A percentile compares a stretch with the other conserved stretches of the same genome.
phyloP scores from a whole-genome alignment of 2,888 invertebrate genomes.

The Acrobasis repandana region DNA sequence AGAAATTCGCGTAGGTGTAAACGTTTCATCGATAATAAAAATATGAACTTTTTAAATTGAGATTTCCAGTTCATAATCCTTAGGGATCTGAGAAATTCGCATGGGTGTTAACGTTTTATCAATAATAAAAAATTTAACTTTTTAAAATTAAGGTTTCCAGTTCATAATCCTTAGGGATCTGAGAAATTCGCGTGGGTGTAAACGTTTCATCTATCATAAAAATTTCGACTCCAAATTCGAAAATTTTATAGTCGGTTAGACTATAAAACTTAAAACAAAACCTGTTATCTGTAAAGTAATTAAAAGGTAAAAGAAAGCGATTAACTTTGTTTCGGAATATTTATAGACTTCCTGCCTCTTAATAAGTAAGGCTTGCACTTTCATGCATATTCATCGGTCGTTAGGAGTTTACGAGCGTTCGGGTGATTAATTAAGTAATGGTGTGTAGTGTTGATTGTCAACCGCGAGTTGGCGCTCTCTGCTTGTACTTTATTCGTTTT shows the following conservation, averaged over 20 bases:
- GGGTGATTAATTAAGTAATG: conserved; percentile 22
- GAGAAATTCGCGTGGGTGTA: not conserved
- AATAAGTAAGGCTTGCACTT: conserved; percentile 21
- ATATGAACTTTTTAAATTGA: too few species aligned
- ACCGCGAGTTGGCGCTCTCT: conserved; percentile 11
- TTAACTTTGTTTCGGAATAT: conserved; percentile 20
- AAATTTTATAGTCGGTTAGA: too few species aligned
- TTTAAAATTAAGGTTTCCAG: not conserved
- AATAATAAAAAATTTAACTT: too few species aligned
- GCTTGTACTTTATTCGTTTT: not conserved
- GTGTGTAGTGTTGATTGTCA: conserved; percentile 15
- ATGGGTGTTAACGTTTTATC: too few species aligned
- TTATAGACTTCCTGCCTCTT: conserved; percentile 21
- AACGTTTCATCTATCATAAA: not conserved
- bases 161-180: not conserved
- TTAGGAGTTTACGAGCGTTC: conserved; percentile 22
- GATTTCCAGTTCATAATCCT: too few species aligned
- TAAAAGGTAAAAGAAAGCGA: conserved; percentile 22
- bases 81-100: too few species aligned
- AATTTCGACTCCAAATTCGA: not conserved
- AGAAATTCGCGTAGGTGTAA: not conserved
- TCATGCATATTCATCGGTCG: conserved; percentile 23
- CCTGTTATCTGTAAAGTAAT: conserved; percentile 7
- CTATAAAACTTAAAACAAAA: conserved; percentile 5
- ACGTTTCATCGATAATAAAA: conserved; percentile 1